These are phyloP conservation scores for Psilopogon haemacephalus DNA, from an alignment of 2,113 vertebrate genomes.

Conservation along the genomic window DNA sequence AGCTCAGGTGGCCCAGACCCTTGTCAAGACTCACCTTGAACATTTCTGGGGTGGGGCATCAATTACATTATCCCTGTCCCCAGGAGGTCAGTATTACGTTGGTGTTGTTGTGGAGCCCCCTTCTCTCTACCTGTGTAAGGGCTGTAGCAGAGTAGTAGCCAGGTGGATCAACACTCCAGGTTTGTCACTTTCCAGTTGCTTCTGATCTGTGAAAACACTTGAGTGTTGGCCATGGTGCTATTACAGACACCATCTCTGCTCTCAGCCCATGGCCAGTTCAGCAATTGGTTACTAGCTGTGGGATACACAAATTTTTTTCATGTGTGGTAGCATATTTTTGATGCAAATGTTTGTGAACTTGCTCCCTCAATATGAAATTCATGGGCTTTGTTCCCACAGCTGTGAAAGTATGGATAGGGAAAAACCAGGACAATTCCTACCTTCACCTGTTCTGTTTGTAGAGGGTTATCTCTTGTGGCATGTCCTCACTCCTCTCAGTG, in stretches of 20 bases:
- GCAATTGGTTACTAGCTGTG: rapidly evolving
- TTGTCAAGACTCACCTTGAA: too few relatives aligned
- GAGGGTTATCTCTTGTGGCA: neutral
- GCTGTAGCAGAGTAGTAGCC: neutral
- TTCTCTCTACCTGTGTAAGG: too few relatives aligned
- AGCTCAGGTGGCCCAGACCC: too few relatives aligned
- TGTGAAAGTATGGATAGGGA: neutral
- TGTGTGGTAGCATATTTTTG: rapidly evolving
- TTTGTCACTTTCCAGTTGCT: neutral
- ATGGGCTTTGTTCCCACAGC: neutral
- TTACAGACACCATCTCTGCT: neutral
- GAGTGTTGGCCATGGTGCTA: rapidly evolving
- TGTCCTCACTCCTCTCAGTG: neutral
- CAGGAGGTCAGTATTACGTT: rapidly evolving
- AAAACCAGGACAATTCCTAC: neutral
- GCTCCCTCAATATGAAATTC: neutral
- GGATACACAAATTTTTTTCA: neutral
- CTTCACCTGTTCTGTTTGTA: neutral
- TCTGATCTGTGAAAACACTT: neutral
- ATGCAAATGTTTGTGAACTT: neutral
- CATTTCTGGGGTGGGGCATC: too few relatives aligned
- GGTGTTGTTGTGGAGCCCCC: rapidly evolving
- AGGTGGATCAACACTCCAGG: neutral
- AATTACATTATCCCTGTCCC: neutral
- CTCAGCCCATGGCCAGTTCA: rapidly evolving